Base-by-base conservation (phyloP, 1,140 invertebrate genomes). In the Chironomus striatipennis region DNA sequence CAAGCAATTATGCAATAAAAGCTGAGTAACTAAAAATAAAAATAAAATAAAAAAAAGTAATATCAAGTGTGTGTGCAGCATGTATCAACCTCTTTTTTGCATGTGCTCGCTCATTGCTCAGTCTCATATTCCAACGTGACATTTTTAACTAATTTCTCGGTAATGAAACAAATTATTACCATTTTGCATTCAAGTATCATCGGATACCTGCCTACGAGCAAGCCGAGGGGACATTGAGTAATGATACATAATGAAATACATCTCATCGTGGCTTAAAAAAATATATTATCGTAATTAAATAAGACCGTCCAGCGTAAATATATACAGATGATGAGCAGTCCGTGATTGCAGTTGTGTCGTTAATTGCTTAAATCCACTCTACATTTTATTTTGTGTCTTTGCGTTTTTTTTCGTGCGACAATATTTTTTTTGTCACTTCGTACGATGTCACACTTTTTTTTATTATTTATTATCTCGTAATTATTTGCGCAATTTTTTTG, bases 101-200 rank as follows among this genome's bases (percentile, higher is more conserved):
- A 57, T 57, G 47, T 57, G 47, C 12, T 12, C 47, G 47, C 47
- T 57, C 24, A 34, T 34, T 34, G 24, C 24, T 57, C 47, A 57
- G n/a, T 12, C n/a, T 57, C n/a, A n/a, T 57, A 12, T n/a, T 57
- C 15, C 47, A n/a, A 57, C 47, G 47, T 57, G 47, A 57, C 12
- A 57, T 57, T 57, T 57, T 57, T 57, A 57, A n/a, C 47, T 15
- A 57, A 57, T 57, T 57, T 34, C 24, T 34, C 24, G 24, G 9
- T 57, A 57, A n/a, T n/a, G n/a, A n/a, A n/a, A 57, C 47, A n/a
- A 57, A 57, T 57, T 57, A 57, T 57, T 57, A 34, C 12, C 47
- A 57, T 57, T 57, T n/a, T n/a, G 4, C 47, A 57, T 57, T 57
- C 47, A 57, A 57, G 47, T 57, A n/a, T n/a, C 47, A 57, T 57